phyloP scores from a whole-genome alignment of 2,888 invertebrate genomes.

The Nomada fucata region DNA sequence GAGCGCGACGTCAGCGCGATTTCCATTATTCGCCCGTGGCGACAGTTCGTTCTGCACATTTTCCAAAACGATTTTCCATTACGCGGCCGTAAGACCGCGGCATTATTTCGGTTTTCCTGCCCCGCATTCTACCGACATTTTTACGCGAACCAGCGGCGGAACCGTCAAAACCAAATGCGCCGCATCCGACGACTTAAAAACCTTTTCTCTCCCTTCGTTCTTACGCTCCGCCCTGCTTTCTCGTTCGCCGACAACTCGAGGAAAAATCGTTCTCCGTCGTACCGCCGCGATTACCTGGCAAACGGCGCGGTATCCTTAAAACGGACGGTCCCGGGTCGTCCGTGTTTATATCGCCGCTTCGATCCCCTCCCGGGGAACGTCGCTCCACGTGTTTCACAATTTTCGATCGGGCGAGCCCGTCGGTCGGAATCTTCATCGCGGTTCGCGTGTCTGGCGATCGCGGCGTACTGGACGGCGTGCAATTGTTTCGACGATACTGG shows the following conservation, averaged over 20 bases:
- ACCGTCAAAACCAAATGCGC: constrained; percentile 44
- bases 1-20: not conserved
- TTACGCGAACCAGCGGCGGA: constrained; percentile 21
- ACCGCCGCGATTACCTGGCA: constrained; percentile 33
- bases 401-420: not conserved
- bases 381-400: not conserved
- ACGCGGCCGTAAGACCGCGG: constrained; percentile 10
- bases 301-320: constrained; percentile 45
- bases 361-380: too few species aligned
- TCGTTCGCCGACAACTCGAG: constrained; percentile 14
- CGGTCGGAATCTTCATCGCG: not conserved
- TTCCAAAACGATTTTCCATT: constrained; percentile 44
- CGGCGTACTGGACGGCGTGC: not conserved
- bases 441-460: not conserved
- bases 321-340: not conserved
- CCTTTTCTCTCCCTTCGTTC: not conserved
- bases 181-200: constrained; percentile 25
- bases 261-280: constrained; percentile 36
- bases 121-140: constrained; percentile 13
- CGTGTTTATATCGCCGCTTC: not conserved
- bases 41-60: constrained; percentile 7
- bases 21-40: constrained; percentile 28
- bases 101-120: constrained; percentile 21
- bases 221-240: not conserved
- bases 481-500: too few species aligned